Evolutionary conservation across 2,113 vertebrate genomes (phyloP).

Genomic region (Centropristis striata): DNA sequence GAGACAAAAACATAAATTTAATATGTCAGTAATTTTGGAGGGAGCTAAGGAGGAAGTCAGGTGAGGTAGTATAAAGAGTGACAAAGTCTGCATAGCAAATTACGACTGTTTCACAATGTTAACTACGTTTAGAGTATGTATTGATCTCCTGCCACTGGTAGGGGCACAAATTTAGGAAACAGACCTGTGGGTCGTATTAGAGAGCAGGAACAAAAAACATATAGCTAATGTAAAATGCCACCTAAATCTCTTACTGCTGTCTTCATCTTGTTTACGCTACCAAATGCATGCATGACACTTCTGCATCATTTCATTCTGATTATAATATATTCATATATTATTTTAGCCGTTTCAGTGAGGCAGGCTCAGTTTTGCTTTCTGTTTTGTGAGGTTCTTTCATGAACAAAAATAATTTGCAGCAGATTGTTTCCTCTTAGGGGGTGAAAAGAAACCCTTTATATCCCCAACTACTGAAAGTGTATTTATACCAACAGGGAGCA

Average conservation of each 20-base stretch:
- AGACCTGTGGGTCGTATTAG: too few species aligned
- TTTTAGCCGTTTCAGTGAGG: not conserved
- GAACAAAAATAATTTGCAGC: not conserved
- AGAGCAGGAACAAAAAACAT: too few species aligned
- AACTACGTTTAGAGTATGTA: too few species aligned
- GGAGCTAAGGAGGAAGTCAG: too few species aligned
- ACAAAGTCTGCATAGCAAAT: too few species aligned
- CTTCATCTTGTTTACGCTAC: not conserved
- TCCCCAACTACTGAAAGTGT: not conserved
- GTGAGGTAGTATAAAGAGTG: too few species aligned
- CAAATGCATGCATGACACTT: not conserved
- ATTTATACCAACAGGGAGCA: not conserved
- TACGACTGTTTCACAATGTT: too few species aligned
- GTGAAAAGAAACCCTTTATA: not conserved
- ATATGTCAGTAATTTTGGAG: not conserved
- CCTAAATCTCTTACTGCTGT: constrained; percentile 1
- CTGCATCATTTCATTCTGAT: not conserved
- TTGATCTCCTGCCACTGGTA: too few species aligned
- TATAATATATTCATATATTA: too few species aligned
- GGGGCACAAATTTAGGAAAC: too few species aligned
- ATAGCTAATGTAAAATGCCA: not conserved
- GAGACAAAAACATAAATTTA: not conserved
- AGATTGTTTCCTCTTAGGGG: not conserved
- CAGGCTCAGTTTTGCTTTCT: not conserved
- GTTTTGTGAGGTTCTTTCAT: not conserved